Evolutionary conservation across 2,888 invertebrate genomes (phyloP), one percentile per base, ranked within the genome.

Genomic region (Pachydiplax longipennis): DNA sequence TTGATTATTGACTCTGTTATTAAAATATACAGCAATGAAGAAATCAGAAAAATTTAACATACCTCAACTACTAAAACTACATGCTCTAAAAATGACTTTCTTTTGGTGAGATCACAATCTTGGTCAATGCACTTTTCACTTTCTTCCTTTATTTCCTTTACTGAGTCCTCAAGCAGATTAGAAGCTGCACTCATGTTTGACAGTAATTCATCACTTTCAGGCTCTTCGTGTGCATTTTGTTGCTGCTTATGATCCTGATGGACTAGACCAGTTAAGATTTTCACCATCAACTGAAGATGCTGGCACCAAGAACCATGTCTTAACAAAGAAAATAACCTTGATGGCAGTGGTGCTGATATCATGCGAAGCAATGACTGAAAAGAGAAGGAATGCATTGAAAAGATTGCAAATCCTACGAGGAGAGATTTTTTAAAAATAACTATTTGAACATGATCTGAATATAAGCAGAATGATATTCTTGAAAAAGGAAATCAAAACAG

Each of bases 21-120:
- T 44, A 10, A 10, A 0, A 10, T 8, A 44, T 44, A 44, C 44
- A 44, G 8, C 4, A 44, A 44, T 44, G 18, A 53, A 53, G 1
- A 2, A 53, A 53, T 6, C 37, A 73, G 8, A 13, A 31, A 73
- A 31, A 4, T n/a, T 18, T 13, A 13, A 58, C 94, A 92, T 90
- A 96, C 96, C 95, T 97, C 96, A 91, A 96, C 94, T 92, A 95
- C 95, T 92, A 96, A 95, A 31, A 96, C 95, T 61, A 96, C 94
- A 58, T 94, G 94, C 92, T 95, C 96, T 92, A 96, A 94, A 6
- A 94, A 93, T 53, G 94, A 95, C 22, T 95, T 93, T 91, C 95
- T 93, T 37, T 92, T 92, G 95, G 95, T 95, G 18, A 94, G 92
- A 12, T 93, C 93, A 92, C 94, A 94, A 90, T 94, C 93, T 15